Conservation (phyloP, 2,888 invertebrate genomes). For the Conchocele bisecta region DNA sequence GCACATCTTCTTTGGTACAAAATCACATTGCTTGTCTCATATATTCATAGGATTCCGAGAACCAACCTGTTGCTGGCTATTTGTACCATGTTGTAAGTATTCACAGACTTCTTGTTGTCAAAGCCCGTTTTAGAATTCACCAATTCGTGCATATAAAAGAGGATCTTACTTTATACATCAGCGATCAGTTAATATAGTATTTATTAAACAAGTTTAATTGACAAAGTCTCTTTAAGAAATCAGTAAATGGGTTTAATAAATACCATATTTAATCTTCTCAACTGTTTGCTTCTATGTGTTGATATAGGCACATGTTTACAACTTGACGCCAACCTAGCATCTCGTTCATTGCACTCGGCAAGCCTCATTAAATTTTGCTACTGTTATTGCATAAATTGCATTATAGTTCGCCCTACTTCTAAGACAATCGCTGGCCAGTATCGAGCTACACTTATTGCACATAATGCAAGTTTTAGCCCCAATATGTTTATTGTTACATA, state of each 20-base stretch:
- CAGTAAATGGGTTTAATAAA: not conserved
- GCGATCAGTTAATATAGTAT: not conserved
- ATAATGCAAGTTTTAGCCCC: too few relatives aligned
- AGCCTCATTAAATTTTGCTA: not conserved
- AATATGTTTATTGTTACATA: too few relatives aligned
- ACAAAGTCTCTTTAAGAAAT: not conserved
- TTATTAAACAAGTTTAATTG: not conserved
- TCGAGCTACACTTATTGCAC: too few relatives aligned
- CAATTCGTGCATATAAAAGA: too few relatives aligned
- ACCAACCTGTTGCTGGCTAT: conserved; percentile 85
- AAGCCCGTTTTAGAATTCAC: not conserved
- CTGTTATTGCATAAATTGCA: too few relatives aligned
- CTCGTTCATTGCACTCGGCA: too few relatives aligned
- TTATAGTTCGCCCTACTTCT: too few relatives aligned
- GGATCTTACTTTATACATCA: not conserved
- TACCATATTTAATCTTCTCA: too few relatives aligned
- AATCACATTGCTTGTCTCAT: conserved; percentile 14
- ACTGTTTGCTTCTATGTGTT: too few relatives aligned
- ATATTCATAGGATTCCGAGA: conserved; percentile 82
- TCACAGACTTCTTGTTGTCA: not conserved
- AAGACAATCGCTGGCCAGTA: too few relatives aligned
- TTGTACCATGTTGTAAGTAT: conserved; percentile 84
- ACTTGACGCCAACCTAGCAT: too few relatives aligned
- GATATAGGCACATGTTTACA: too few relatives aligned
- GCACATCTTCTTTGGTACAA: not conserved